phyloP scores from a whole-genome alignment of 2,797 vertebrate genomes.

The Ptychobarbus kaznakovi region DNA sequence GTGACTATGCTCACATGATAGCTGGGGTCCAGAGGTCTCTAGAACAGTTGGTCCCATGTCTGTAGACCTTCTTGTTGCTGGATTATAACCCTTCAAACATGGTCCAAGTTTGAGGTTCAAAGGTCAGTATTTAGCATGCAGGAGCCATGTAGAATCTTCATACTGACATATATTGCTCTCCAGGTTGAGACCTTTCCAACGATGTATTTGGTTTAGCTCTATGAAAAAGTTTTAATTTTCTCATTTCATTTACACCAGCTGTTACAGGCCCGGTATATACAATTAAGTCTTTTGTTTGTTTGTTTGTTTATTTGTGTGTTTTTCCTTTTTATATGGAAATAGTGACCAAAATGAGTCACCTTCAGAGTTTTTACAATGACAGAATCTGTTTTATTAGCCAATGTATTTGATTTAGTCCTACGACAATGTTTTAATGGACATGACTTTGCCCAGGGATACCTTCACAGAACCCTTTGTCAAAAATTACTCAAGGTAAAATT shows the following conservation, averaged over 20 bases:
- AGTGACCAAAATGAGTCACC: not conserved
- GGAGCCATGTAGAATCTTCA: not conserved
- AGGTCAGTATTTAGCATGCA: not conserved
- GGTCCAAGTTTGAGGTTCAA: not conserved
- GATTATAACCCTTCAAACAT: constrained; percentile 6
- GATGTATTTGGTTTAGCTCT: not conserved
- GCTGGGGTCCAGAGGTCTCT: constrained; percentile 2
- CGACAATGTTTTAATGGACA: no score
- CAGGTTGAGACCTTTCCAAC: constrained; percentile 2
- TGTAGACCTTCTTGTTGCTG: constrained; percentile 1
- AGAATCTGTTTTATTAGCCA: no score
- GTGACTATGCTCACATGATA: not conserved
- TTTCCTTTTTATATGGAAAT: not conserved
- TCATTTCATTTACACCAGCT: not conserved
- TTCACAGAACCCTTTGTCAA: no score
- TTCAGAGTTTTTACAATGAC: no score
- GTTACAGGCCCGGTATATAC: not conserved
- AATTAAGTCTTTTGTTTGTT: not conserved
- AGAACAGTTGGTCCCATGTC: not conserved
- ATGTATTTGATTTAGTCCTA: no score
- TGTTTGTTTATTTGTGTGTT: not conserved
- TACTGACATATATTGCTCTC: not conserved
- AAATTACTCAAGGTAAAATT: no score
- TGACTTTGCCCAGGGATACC: no score
- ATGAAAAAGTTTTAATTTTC: not conserved